Base-by-base conservation (phyloP, 2,113 vertebrate species). In the Leptobrachium ailaonicum region DNA sequence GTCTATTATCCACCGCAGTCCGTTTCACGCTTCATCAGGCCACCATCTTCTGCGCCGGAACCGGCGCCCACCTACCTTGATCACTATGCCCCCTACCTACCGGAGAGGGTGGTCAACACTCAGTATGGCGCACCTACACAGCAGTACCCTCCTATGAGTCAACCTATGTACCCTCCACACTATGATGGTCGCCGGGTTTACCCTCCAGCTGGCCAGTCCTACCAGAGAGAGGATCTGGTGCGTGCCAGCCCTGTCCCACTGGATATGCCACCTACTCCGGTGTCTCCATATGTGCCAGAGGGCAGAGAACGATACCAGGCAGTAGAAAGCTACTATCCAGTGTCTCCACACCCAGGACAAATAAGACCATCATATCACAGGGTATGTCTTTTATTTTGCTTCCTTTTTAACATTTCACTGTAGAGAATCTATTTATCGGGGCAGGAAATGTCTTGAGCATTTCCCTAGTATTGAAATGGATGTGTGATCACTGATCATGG, bases 171-270 rank as follows among this genome's bases (percentile, higher is more conserved):
- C 82, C 93, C 94, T 0, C 85, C 92, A 0, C 96, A 97, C 85
- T 98, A 97, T 1, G 96, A 96, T 44, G 82, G 86, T 66, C 92
- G 96, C 1, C 95, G 96, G 0, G 81, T 93, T 0, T 98, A 97
- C 83, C 82, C 92, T 0, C 88, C 94, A 11, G 89, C 90, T 6
- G 90, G 94, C 10, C 95, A 95, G 40, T 86, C 96, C 0, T 96
- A 95, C 82, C 92, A 92, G 74, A 92, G 96, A 63, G 96, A 98
- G 5, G 93, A 96, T 43, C 85, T 98, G 32, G 94, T 98, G 64
- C 92, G 95, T 66, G 96, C 94, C 85, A 98, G 95, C 86, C 95
- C 96, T 0, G 93, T 95, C 3, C 94, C 97, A n/a, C 89, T 97
- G 44, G 97, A 99, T 32, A 92, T 95, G 73, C 92, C 96, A 0